phyloP scores from a whole-genome alignment of 2,797 vertebrate species.

The Notoglanidium macrostoma region DNA sequence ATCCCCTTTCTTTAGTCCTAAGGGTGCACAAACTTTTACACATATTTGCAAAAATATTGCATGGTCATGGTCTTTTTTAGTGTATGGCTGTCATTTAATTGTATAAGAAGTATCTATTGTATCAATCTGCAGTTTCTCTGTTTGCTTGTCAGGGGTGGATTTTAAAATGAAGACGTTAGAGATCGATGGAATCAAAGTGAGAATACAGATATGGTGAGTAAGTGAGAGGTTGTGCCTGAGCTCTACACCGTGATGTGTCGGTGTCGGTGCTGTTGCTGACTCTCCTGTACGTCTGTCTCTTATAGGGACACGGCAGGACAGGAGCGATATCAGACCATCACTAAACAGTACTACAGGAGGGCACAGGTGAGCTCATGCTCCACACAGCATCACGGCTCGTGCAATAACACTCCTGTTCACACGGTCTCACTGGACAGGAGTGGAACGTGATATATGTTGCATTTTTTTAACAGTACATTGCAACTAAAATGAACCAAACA shows the following conservation, averaged over 20 bases:
- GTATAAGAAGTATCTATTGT: not conserved
- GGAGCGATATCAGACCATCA: conserved; percentile 97
- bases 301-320: conserved; percentile 95
- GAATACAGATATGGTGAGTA: conserved; percentile 99
- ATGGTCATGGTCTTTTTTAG: too few species aligned
- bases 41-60: not conserved
- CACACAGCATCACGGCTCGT: not conserved
- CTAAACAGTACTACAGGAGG: conserved; percentile 96
- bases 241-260: not conserved
- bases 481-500: not conserved
- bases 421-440: not conserved
- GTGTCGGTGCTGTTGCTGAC: not conserved
- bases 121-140: not conserved
- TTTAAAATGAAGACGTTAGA: conserved; percentile 99
- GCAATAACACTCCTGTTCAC: not conserved
- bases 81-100: not conserved
- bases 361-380: conserved; percentile 80
- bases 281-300: conserved; percentile 11
- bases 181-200: conserved; percentile 96
- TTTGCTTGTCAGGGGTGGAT: conserved; percentile 84
- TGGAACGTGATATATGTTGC: not conserved
- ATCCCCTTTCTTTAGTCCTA: not conserved
- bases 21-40: not conserved
- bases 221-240: not conserved
- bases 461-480: not conserved